Base-by-base conservation (phyloP, 2,888 invertebrate species). In the Macrosiphum euphorbiae region DNA sequence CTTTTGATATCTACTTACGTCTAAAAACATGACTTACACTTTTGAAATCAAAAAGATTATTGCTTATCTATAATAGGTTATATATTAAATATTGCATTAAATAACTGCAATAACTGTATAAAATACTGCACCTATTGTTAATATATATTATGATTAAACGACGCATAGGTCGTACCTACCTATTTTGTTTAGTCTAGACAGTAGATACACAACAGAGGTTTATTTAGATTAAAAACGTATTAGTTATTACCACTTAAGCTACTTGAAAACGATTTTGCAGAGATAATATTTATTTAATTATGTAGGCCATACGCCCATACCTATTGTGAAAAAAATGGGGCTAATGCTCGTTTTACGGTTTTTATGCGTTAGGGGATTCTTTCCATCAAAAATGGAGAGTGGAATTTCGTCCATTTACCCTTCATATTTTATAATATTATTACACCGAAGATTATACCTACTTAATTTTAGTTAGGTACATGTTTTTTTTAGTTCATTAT, bases 201-300 rank as follows among this genome's bases (percentile, higher is more conserved):
- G 78, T 35, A 67, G 5, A n/a, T 13, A 78, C 8, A 55, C 55
- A 55, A 10, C 58, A 78, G 8, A 20, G 78, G 2, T 78, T 78
- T 78, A 78, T 78, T 78, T 78, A 78, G 35, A 78, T 78, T 78
- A 35, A 78, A 78, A 78, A 78, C 35, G 58, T 58, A 58, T 58
- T 58, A 58, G 10, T 58, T 26, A 58, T 26, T 58, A 52, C 35
- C 20, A 78, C 35, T 20, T 78, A 20, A 78, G 78, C 35, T 78
- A 78, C 78, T 78, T 41, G 20, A 78, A 78, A 35, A 78, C 20
- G 35, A 78, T 78, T 78, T 10, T 35, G 20, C 4, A 41, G 35
- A 41, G 35, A 78, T 78, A 3, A 78, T 35, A 78, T 78, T 20
- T 78, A n/a, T 58, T 41, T 3, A 35, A 78, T 78, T 78, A 78